These are phyloP conservation scores for Ditylenchus dipsaci DNA, from an alignment of 1,140 invertebrate species.

Conservation along the genomic window DNA sequence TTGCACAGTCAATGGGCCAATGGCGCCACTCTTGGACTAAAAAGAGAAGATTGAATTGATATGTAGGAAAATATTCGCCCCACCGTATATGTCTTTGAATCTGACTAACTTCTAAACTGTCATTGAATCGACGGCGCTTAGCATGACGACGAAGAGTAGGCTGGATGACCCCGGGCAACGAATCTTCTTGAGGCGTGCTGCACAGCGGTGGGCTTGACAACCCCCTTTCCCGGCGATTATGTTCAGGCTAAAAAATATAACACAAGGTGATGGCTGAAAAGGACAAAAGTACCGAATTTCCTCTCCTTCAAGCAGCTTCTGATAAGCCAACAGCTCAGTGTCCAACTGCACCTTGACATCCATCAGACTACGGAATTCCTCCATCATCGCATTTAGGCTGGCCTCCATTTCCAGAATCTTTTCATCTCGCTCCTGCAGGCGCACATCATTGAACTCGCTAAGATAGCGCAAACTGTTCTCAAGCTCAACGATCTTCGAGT, in stretches of 20 bases:
- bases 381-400: not conserved
- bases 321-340: conserved; percentile 89
- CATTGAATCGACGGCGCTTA: not conserved
- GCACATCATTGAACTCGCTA: not conserved
- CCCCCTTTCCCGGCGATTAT: not conserved
- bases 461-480: conserved; percentile 61
- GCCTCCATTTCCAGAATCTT: not conserved
- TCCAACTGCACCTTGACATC: conserved; percentile 83
- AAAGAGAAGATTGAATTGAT: not conserved
- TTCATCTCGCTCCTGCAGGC: not conserved
- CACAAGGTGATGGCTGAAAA: not conserved
- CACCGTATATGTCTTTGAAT: no score
- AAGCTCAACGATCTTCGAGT: conserved; percentile 70
- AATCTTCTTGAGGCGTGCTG: not conserved
- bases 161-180: not conserved
- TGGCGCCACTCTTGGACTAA: not conserved
- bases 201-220: not conserved
- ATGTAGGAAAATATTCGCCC: no score
- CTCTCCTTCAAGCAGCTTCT: conserved; percentile 78
- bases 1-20: conserved; percentile 33
- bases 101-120: no score
- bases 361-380: conserved; percentile 59
- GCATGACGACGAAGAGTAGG: not conserved
- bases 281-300: conserved; percentile 59
- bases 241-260: not conserved